Evolutionary conservation across 1,140 invertebrate genomes (phyloP).

Genomic region (Pectinophora gossypiella): DNA sequence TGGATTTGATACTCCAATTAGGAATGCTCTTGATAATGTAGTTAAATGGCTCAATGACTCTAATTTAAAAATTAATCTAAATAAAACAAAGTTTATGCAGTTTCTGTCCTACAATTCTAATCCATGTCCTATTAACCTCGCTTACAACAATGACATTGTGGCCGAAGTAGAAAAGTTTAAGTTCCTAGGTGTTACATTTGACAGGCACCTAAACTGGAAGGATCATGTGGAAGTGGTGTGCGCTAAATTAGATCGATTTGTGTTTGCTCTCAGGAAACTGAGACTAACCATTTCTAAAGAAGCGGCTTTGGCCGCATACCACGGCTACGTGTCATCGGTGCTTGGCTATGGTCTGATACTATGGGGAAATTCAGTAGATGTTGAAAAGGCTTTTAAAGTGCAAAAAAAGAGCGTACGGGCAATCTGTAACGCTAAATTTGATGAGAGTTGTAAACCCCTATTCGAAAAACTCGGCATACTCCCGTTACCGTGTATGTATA

Average conservation of each 20-base stretch:
- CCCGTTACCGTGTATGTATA: too few species aligned
- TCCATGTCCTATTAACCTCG: neutral
- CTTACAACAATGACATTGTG: neutral
- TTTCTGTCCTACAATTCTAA: neutral
- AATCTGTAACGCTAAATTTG: neutral
- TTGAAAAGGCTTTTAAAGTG: neutral
- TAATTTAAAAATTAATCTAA: neutral
- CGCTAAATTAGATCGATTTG: neutral
- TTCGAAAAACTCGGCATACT: neutral
- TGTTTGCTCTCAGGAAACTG: neutral
- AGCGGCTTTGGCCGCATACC: neutral
- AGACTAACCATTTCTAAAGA: too few species aligned
- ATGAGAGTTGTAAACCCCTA: neutral
- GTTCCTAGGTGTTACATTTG: neutral
- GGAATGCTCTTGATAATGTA: neutral
- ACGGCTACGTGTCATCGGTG: neutral
- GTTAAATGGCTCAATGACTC: neutral
- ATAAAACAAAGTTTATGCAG: slow-evolving; percentile 4
- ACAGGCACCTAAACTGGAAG: neutral
- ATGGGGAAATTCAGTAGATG: neutral
- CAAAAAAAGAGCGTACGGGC: neutral
- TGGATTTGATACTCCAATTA: neutral
- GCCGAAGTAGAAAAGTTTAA: neutral
- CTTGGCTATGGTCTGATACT: neutral
- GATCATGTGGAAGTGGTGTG: slow-evolving; percentile 3